A percentile compares a stretch with the other conserved stretches of the same genome.
Conservation (phyloP, 2,113 vertebrate genomes). For the Alethe diademata region DNA sequence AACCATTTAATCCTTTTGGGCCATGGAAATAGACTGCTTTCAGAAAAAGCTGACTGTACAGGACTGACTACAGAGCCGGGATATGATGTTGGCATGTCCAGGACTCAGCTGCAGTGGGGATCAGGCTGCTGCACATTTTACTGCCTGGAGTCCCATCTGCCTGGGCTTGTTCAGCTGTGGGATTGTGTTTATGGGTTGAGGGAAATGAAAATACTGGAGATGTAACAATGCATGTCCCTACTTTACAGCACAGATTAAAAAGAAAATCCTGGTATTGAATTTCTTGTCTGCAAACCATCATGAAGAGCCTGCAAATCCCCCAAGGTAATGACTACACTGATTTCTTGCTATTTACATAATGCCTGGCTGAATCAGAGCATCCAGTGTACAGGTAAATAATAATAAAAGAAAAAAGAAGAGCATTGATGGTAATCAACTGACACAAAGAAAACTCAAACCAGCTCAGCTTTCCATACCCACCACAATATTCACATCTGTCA, state of each 20-base stretch:
- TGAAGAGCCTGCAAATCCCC: neutral
- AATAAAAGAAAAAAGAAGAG: neutral
- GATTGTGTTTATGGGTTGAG: neutral
- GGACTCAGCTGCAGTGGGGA: neutral
- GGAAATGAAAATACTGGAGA: neutral
- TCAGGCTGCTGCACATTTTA: neutral
- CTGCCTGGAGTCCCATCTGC: neutral
- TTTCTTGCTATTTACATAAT: neutral
- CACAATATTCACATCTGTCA: neutral
- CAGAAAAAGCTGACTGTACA: neutral
- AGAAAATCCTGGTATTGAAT: neutral
- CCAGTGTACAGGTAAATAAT: neutral
- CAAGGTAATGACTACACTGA: neutral
- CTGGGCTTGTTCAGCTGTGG: neutral
- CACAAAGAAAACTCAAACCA: neutral
- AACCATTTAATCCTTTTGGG: constrained; percentile 32
- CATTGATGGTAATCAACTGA: neutral
- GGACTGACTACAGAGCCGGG: neutral
- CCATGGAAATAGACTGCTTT: neutral
- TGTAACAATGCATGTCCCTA: neutral
- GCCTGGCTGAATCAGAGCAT: neutral
- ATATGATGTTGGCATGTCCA: neutral
- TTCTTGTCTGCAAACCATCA: neutral
- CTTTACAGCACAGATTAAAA: neutral
- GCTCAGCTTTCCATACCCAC: neutral